Base-by-base conservation (phyloP, 64 coral and sea anemone species). In the Montipora sp. region DNA sequence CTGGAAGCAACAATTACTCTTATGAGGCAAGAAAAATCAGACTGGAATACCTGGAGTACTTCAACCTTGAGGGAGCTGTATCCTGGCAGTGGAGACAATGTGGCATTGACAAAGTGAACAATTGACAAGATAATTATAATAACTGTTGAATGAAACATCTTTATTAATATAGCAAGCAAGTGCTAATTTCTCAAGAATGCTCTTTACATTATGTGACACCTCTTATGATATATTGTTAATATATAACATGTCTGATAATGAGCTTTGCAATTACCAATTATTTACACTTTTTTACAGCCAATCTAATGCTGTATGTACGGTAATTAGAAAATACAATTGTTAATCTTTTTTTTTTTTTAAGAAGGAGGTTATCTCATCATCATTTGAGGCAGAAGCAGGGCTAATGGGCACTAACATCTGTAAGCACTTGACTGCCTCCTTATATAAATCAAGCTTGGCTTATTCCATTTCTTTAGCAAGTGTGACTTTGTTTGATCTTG, bases 31-130 rank as follows among this genome's bases (percentile, higher is more conserved):
- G 63, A 68, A 85, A n/a, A 73, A 88, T 75, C 67, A 74, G 74
- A 77, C 73, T 80, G 24, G 88, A 77, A 59, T 89, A 60, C 58
- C 61, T 58, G 69, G 84, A 72, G 73, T 74, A 82, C 49, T 91
- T 91, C 48, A 92, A 92, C 36, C 43, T 86, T 53, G 90, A 92
- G 73, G 74, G 90, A 47, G 90, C 90, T 18, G 74, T 92, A 21
- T 78, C 90, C 48, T 92, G 90, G 90, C 90, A 92, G 47, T 87
- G 90, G 90, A 59, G 43, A 58, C 48, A 82, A 57, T 91, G 89
- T 80, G 78, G 77, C 55, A 21, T 55, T 83, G 57, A 68, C 63
- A 68, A 68, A 68, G 63, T 68, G 63, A 68, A 68, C 63, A 68
- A 68, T 68, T 68, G 63, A 68, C 63, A 68, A 71, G 83, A 87